phyloP scores from a whole-genome alignment of 2,888 invertebrate genomes.

The Lutraria lutraria region DNA sequence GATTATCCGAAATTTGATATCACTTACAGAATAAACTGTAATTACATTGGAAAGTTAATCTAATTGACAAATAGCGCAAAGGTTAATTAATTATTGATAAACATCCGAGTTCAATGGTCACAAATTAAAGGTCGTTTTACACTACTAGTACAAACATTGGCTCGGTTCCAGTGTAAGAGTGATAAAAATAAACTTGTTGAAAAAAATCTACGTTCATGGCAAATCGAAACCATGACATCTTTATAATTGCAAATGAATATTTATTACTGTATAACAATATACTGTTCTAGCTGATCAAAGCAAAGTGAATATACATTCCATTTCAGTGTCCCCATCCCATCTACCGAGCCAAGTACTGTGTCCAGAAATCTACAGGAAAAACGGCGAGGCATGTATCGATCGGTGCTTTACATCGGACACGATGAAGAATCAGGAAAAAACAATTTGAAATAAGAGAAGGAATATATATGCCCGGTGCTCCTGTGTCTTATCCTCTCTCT shows the following conservation, averaged over 20 bases:
- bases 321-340: background rate
- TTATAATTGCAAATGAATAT: background rate
- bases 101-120: background rate
- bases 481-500: too few relatives aligned
- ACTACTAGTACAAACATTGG: background rate
- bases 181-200: background rate
- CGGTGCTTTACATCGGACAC: too few relatives aligned
- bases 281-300: background rate
- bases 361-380: too few relatives aligned
- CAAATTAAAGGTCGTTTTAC: background rate
- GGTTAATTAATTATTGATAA: constrained; percentile 44
- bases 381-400: too few relatives aligned
- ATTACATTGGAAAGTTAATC: constrained; percentile 2
- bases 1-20: constrained; percentile 17
- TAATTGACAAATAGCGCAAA: constrained; percentile 29
- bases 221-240: background rate
- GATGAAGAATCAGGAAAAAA: too few relatives aligned
- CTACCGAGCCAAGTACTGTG: too few relatives aligned
- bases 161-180: background rate
- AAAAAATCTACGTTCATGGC: background rate
- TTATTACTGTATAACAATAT: background rate
- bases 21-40: background rate
- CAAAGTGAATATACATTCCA: background rate
- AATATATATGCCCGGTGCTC: too few relatives aligned
- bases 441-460: too few relatives aligned